A percentile compares a stretch with the other conserved stretches of the same genome.
phyloP scores from a whole-genome alignment of 1,140 invertebrate species.

The Oscheius sp. region DNA sequence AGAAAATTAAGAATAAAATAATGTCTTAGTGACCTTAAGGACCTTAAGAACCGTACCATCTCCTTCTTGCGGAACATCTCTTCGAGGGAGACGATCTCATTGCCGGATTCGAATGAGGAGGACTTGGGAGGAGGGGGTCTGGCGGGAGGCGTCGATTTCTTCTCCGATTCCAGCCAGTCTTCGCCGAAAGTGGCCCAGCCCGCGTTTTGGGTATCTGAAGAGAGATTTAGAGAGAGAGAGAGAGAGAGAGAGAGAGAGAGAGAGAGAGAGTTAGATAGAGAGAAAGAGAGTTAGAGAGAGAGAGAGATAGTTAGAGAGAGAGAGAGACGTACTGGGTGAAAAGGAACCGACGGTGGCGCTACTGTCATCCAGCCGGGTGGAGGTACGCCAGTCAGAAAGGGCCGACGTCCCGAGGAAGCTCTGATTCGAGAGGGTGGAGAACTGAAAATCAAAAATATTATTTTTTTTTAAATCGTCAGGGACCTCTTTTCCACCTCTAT shows the following conservation, averaged over 20 bases:
- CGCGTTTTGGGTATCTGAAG: neutral
- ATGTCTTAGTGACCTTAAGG: no score
- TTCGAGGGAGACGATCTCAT: neutral
- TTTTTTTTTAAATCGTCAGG: neutral
- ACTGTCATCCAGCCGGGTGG: no score
- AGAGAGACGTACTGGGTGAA: no score
- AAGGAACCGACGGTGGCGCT: no score
- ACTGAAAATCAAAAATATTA: neutral
- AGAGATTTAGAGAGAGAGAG: no score
- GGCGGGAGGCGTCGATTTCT: constrained; percentile 17
- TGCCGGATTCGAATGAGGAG: neutral
- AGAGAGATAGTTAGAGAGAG: no score
- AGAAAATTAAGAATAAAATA: no score
- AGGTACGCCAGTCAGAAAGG: no score
- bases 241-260: no score
- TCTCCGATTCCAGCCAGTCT: constrained; percentile 23
- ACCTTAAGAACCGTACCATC: neutral
- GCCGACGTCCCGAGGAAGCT: no score
- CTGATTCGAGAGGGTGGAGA: neutral
- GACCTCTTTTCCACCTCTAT: neutral
- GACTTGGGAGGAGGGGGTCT: constrained; percentile 35
- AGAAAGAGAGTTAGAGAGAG: no score
- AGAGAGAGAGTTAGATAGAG: no score
- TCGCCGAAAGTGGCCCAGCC: constrained; percentile 30
- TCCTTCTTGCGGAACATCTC: neutral